These are phyloP conservation scores for Eutolmus rufibarbis DNA, from an alignment of 2,888 invertebrate genomes.

Conservation along the genomic window DNA sequence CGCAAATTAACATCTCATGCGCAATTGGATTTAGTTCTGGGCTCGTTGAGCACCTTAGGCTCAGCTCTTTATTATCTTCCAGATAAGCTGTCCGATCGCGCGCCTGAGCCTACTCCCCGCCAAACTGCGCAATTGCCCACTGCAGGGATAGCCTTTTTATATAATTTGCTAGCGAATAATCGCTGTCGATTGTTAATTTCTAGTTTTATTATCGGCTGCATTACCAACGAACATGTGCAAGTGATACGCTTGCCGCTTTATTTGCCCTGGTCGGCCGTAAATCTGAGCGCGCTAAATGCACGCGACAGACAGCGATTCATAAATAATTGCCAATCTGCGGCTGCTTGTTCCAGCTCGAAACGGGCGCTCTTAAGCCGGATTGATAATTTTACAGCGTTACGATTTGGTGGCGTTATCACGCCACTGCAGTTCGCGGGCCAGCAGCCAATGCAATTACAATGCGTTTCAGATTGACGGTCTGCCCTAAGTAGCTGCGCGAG, in stretches of 20 bases:
- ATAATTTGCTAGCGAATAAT: conserved; percentile 13
- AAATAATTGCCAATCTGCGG: conserved; percentile 17
- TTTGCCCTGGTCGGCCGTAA: background rate
- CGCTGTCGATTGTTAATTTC: conserved; percentile 23
- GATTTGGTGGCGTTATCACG: background rate
- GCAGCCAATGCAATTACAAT: background rate
- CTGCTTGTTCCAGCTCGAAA: background rate
- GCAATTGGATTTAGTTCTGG: background rate
- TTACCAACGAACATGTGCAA: background rate
- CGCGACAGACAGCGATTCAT: conserved; percentile 27
- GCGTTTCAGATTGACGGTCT: background rate
- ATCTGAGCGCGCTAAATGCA: conserved; percentile 28
- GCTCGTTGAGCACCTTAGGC: background rate
- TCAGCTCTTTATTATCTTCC: background rate
- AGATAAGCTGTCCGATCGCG: background rate
- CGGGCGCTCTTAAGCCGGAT: background rate
- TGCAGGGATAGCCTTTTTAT: background rate
- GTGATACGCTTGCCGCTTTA: background rate
- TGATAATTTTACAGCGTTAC: background rate
- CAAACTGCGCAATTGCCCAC: background rate
- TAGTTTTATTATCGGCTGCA: background rate
- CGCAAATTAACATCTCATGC: background rate
- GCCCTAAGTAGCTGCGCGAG: background rate
- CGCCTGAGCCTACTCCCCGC: background rate
- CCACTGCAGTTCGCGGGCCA: background rate